These are phyloP conservation scores for Ptyas mucosa DNA, from an alignment of 2,113 vertebrate species.

Conservation along the genomic window DNA sequence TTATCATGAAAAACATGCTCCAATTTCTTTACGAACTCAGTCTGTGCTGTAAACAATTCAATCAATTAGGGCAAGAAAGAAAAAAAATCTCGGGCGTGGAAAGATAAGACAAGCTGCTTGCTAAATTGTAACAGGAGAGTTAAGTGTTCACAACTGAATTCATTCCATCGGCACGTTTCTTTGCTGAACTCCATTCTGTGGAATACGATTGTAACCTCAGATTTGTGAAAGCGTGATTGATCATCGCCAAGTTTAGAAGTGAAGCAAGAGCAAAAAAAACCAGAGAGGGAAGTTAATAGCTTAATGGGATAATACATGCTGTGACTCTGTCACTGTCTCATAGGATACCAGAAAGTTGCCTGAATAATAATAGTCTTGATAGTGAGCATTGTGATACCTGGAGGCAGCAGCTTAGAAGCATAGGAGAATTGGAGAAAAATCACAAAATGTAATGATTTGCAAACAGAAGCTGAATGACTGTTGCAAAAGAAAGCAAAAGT, in stretches of 20 bases:
- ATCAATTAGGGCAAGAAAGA: constrained; percentile 26
- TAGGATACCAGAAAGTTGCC: not conserved
- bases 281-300: not conserved
- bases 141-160: not conserved
- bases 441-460: not conserved
- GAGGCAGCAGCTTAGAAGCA: not conserved
- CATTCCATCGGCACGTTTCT: not conserved
- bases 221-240: not conserved
- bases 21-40: constrained; percentile 30
- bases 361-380: not conserved
- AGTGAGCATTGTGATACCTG: not conserved
- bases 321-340: not conserved
- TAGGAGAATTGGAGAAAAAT: not conserved
- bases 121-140: not conserved
- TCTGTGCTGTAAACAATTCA: constrained; percentile 27
- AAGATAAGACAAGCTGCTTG: not conserved
- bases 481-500: not conserved
- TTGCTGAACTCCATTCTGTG: not conserved
- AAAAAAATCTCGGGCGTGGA: constrained; percentile 1
- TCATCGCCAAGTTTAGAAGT: not conserved
- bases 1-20: constrained; percentile 45
- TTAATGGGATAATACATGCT: not conserved
- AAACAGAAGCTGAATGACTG: not conserved
- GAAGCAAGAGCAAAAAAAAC: not conserved
- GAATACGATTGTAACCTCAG: not conserved